Evolutionary conservation across 2,888 invertebrate species (phyloP).

Genomic region (Venusia cambrica): DNA sequence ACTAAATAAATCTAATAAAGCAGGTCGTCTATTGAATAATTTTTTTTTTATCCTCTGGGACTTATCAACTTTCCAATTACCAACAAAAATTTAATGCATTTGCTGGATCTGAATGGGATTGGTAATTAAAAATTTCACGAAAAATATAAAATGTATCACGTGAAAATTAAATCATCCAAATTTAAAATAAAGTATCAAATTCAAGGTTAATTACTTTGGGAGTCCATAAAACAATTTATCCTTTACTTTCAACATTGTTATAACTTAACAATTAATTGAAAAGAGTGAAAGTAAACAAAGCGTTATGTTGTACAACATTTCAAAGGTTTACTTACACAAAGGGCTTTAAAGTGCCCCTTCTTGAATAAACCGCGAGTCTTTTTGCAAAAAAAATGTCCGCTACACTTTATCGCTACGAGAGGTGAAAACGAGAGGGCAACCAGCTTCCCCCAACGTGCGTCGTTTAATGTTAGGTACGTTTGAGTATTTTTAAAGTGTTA

Average conservation of each 20-base stretch:
- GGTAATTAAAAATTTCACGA: too few relatives aligned
- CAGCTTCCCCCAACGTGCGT: conserved; percentile 21
- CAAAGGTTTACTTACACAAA: conserved; percentile 10
- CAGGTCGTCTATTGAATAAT: too few relatives aligned
- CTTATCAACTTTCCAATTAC: conserved; percentile 1
- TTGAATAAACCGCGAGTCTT: conserved; percentile 15
- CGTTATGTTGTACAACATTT: conserved; percentile 6
- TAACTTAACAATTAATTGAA: conserved; percentile 3
- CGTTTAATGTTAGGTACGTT: too few relatives aligned
- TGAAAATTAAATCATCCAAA: neutral
- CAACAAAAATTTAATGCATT: too few relatives aligned
- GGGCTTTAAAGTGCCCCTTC: conserved; percentile 10
- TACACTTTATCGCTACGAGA: conserved; percentile 43
- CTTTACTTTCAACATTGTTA: conserved; percentile 6
- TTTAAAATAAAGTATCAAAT: conserved; percentile 1
- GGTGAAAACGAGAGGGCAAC: conserved; percentile 36
- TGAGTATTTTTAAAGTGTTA: too few relatives aligned
- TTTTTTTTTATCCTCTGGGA: neutral
- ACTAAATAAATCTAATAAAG: too few relatives aligned
- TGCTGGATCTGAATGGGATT: too few relatives aligned
- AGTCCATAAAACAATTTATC: too few relatives aligned
- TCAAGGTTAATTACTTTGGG: conserved; percentile 11
- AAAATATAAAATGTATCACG: too few relatives aligned
- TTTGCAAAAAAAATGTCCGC: conserved; percentile 36
- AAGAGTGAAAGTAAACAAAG: conserved; percentile 10